A percentile compares a stretch with the other conserved stretches of the same genome.
phyloP scores from a whole-genome alignment of 2,113 vertebrate genomes.

The Mobula hypostoma region DNA sequence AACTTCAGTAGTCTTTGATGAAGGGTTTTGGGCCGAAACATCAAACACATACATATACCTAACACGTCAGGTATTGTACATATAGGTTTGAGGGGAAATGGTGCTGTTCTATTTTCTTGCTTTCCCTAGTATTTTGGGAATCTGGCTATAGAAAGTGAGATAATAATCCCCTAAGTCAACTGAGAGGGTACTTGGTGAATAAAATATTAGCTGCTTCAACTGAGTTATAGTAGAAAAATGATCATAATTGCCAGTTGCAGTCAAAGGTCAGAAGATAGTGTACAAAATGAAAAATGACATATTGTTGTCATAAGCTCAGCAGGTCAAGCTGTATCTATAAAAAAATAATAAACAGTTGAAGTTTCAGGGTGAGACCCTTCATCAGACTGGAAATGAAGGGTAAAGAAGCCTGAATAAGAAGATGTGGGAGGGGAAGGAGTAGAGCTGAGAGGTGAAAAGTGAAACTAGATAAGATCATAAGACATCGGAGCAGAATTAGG shows the following conservation, averaged over 20 bases:
- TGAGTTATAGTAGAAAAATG: background rate
- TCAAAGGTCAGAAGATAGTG: background rate
- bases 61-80: background rate
- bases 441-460: no score
- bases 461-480: no score
- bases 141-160: background rate
- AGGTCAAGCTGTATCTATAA: no score
- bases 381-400: no score
- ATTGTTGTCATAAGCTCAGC: background rate
- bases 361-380: no score
- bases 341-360: no score
- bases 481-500: no score
- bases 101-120: background rate
- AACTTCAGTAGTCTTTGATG: no score
- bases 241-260: background rate
- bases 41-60: background rate
- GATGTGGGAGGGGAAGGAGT: no score
- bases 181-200: background rate
- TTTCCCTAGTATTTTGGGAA: background rate
- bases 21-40: no score
- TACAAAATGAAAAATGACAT: background rate
- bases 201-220: background rate
- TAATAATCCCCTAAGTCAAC: background rate
- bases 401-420: no score
- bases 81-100: background rate